phyloP scores from a whole-genome alignment of 2,797 vertebrate species.

The Rhyacichthys aspro region DNA sequence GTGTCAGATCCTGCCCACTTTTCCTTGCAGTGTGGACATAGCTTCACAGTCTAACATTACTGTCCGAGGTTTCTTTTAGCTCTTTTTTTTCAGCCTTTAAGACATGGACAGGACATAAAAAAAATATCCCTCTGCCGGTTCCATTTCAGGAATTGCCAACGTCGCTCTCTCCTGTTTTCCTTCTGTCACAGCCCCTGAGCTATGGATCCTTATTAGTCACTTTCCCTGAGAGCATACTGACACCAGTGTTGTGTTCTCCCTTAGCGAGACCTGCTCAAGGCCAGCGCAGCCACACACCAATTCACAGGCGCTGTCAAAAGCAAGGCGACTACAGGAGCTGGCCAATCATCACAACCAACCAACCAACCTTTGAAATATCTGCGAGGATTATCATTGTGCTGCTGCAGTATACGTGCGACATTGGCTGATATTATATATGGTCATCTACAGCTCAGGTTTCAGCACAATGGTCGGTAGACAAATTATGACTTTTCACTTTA shows the following conservation, averaged over 20 bases:
- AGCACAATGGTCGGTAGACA: too few species aligned
- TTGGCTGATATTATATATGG: constrained; percentile 14
- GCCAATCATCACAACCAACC: constrained; percentile 58
- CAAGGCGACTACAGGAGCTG: constrained; percentile 39
- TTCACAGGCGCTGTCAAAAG: constrained; percentile 46
- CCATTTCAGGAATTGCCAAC: constrained; percentile 47
- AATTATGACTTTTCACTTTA: too few species aligned
- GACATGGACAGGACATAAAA: constrained; percentile 33
- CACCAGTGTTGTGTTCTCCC: constrained; percentile 23
- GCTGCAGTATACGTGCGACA: constrained; percentile 35
- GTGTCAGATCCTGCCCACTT: too few species aligned
- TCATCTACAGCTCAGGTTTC: neutral
- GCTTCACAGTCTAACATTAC: constrained; percentile 16
- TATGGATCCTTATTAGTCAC: constrained; percentile 71
- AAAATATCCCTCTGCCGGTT: constrained; percentile 45
- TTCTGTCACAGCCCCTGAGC: constrained; percentile 49
- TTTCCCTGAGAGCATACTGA: constrained; percentile 48
- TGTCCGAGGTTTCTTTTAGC: constrained; percentile 32
- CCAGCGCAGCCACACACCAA: constrained; percentile 45
- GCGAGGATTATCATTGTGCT: constrained; percentile 44
- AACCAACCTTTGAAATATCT: constrained; percentile 50
- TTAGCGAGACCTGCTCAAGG: constrained; percentile 38
- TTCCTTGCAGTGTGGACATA: too few species aligned
- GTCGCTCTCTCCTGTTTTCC: constrained; percentile 34
- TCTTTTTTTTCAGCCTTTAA: constrained; percentile 43